Evolutionary conservation across 2,888 invertebrate species (phyloP).

Genomic region (Parnassius glacialis): DNA sequence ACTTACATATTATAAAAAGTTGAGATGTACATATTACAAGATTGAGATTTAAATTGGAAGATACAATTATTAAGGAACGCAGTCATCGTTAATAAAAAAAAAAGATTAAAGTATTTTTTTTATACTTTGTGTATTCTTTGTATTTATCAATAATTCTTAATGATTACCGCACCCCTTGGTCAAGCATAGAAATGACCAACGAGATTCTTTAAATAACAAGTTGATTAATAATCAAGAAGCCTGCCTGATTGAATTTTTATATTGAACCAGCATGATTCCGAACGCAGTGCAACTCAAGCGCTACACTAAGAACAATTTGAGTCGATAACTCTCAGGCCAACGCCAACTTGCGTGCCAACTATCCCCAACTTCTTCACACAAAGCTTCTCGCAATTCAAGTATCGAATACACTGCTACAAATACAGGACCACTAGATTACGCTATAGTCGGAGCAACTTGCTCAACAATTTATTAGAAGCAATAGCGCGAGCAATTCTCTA

Average conservation of each 20-base stretch:
- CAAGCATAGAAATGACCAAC: background rate
- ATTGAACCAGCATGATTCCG: constrained; percentile 21
- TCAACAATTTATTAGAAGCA: constrained; percentile 41
- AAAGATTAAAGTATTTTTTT: too few species aligned
- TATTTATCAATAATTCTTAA: too few species aligned
- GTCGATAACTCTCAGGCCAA: constrained; percentile 38
- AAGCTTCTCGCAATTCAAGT: constrained; percentile 33
- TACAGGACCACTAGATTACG: constrained; percentile 17
- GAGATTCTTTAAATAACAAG: background rate
- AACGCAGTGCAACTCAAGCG: constrained; percentile 31
- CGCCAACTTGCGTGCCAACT: constrained; percentile 33
- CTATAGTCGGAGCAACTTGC: constrained; percentile 31
- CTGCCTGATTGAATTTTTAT: too few species aligned
- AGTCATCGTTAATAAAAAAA: too few species aligned
- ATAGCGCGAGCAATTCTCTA: constrained; percentile 22
- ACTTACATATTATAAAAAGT: too few species aligned
- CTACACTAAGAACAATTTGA: constrained; percentile 39
- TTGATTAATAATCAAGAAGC: background rate
- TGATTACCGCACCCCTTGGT: background rate
- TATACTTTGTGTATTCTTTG: too few species aligned
- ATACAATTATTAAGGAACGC: too few species aligned
- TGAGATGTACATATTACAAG: too few species aligned
- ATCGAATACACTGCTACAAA: constrained; percentile 37
- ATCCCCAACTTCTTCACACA: constrained; percentile 35
- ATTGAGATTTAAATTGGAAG: too few species aligned